Conservation (phyloP, 2,888 invertebrate species). For the Pseudeuparius sepicola region DNA sequence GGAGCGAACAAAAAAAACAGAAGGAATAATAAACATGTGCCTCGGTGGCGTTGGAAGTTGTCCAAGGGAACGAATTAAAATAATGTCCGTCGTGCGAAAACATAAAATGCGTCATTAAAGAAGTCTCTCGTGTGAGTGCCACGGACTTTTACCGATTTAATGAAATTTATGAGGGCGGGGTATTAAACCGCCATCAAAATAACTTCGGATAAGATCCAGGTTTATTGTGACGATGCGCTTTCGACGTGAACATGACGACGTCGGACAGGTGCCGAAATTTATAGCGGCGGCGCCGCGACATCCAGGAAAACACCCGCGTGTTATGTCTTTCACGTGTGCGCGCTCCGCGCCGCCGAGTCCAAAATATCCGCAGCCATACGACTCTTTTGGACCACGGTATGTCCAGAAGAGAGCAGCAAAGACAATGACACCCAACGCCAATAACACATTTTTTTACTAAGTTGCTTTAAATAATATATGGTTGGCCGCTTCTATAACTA, state of each 20-base stretch:
- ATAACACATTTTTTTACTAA: too few species aligned
- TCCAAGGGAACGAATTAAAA: slow-evolving; percentile 40
- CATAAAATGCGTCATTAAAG: slow-evolving; percentile 42
- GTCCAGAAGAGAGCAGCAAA: too few species aligned
- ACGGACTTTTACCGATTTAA: slow-evolving; percentile 38
- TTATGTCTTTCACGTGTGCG: slow-evolving; percentile 3
- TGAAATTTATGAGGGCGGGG: slow-evolving; percentile 35
- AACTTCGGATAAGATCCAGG: slow-evolving; percentile 21
- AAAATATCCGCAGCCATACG: too few species aligned
- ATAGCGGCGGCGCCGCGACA: slow-evolving; percentile 21
- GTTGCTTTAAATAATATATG: too few species aligned
- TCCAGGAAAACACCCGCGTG: neutral
- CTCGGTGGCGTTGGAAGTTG: slow-evolving; percentile 31
- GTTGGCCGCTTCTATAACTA: too few species aligned
- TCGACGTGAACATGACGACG: slow-evolving; percentile 26
- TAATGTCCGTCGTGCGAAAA: slow-evolving; percentile 42
- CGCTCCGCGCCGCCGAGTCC: too few species aligned
- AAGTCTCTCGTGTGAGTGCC: slow-evolving; percentile 38
- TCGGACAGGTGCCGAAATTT: slow-evolving; percentile 30
- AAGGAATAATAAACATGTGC: slow-evolving; percentile 33
- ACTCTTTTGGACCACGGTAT: too few species aligned
- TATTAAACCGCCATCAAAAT: slow-evolving; percentile 29
- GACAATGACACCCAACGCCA: too few species aligned
- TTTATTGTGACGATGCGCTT: slow-evolving; percentile 25
- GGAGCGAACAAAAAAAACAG: slow-evolving; percentile 23